Evolutionary conservation across 2,888 invertebrate genomes (phyloP).

Genomic region (Steinernema hermaphroditum): DNA sequence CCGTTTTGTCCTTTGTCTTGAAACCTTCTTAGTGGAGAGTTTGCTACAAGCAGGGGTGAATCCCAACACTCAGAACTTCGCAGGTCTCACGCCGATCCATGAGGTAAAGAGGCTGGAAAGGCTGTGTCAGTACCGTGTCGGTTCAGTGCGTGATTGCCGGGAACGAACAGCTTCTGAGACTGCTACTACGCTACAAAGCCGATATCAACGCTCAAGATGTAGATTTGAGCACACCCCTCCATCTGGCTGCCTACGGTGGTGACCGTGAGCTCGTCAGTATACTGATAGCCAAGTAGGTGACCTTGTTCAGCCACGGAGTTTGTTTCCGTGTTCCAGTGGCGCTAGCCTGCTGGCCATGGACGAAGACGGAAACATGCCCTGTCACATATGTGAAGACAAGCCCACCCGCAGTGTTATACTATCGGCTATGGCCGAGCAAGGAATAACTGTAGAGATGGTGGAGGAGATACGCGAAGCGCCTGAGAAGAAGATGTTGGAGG

Average conservation of each 20-base stretch:
- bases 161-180: conserved; percentile 91
- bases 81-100: conserved; percentile 95
- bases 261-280: conserved; percentile 90
- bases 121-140: too few relatives aligned
- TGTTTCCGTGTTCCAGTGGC: conserved; percentile 73
- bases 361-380: conserved; percentile 99
- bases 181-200: conserved; percentile 87
- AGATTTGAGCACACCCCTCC: conserved; percentile 82
- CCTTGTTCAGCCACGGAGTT: too few relatives aligned
- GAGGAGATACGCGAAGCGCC: conserved; percentile 90
- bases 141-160: conserved; percentile 93
- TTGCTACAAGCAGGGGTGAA: conserved; percentile 86
- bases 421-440: conserved; percentile 89
- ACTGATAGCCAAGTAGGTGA: conserved; percentile 78
- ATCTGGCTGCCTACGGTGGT: conserved; percentile 97
- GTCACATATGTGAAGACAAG: conserved; percentile 93
- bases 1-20: not conserved
- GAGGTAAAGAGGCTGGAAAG: conserved; percentile 72
- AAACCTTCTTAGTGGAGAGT: conserved; percentile 75
- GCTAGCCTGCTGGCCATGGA: conserved; percentile 95
- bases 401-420: conserved; percentile 93
- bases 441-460: conserved; percentile 71
- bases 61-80: conserved; percentile 96
- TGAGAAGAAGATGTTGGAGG: conserved; percentile 86
- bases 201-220: conserved; percentile 94